These are phyloP conservation scores for Latheticus oryzae DNA, from an alignment of 2,888 invertebrate species.

Conservation along the genomic window DNA sequence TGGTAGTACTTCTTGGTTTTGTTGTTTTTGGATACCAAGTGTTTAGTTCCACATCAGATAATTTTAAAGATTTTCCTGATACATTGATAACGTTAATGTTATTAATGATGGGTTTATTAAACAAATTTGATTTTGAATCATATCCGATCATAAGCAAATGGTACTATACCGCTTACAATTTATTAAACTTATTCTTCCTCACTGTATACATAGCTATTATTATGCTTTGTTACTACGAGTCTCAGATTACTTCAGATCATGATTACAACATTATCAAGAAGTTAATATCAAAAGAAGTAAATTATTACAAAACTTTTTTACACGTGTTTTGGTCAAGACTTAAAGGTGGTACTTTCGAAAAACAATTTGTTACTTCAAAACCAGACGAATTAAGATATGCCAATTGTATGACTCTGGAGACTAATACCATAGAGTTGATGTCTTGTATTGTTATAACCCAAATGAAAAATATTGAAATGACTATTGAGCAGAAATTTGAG, in stretches of 20 bases:
- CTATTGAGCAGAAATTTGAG: background rate
- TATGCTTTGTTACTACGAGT: conserved; percentile 44
- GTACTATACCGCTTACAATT: conserved; percentile 39
- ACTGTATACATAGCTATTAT: conserved; percentile 50
- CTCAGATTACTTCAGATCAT: background rate
- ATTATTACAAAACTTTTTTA: background rate
- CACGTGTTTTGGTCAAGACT: background rate
- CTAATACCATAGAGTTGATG: conserved; percentile 8
- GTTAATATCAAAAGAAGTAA: conserved; percentile 1
- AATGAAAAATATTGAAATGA: background rate
- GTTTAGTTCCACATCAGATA: background rate
- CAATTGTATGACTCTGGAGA: conserved; percentile 36
- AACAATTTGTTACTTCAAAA: conserved; percentile 9
- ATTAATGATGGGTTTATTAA: conserved; percentile 43
- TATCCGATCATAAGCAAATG: background rate
- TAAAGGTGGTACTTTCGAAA: background rate
- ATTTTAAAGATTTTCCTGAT: conserved; percentile 46
- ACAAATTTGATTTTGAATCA: conserved; percentile 37
- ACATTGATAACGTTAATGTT: conserved; percentile 47
- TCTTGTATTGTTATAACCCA: background rate
- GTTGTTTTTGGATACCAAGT: conserved; percentile 25
- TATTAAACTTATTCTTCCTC: conserved; percentile 40
- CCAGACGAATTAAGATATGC: conserved; percentile 35
- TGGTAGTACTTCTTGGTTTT: too few species aligned
- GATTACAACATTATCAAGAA: background rate